phyloP scores from a whole-genome alignment of 1,140 invertebrate genomes.

The Heliconius congener region DNA sequence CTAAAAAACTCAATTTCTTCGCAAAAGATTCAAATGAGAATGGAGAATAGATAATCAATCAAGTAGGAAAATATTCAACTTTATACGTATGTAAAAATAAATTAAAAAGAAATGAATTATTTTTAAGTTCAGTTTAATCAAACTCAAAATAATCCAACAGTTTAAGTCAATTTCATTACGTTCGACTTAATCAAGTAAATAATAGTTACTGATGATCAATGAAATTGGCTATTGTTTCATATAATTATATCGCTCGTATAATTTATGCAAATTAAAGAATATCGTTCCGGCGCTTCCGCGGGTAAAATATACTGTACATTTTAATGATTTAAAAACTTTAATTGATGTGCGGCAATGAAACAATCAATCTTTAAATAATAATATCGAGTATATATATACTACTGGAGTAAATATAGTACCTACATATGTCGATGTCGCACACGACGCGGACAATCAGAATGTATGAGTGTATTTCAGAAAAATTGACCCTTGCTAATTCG shows the following conservation, averaged over 20 bases:
- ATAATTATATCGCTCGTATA: not conserved
- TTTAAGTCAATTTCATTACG: not conserved
- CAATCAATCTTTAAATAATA: too few species aligned
- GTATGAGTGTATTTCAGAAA: too few species aligned
- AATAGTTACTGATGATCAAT: not conserved
- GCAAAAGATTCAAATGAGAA: too few species aligned
- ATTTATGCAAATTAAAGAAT: constrained; percentile 5
- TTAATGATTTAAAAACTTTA: not conserved
- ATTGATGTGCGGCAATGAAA: not conserved
- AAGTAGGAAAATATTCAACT: too few species aligned
- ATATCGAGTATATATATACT: too few species aligned
- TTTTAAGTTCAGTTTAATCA: not conserved
- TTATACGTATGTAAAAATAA: too few species aligned
- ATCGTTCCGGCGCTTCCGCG: not conserved
- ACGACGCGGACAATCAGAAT: too few species aligned
- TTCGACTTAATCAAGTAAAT: not conserved
- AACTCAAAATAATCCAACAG: not conserved
- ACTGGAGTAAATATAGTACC: too few species aligned
- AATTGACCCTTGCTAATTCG: too few species aligned
- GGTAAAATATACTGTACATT: not conserved
- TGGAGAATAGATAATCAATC: too few species aligned
- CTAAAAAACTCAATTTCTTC: too few species aligned
- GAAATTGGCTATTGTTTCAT: not conserved
- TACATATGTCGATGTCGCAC: not conserved
- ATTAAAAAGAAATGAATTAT: too few species aligned